Base-by-base conservation (phyloP, 2,797 vertebrate genomes). In the Falco rusticolus region DNA sequence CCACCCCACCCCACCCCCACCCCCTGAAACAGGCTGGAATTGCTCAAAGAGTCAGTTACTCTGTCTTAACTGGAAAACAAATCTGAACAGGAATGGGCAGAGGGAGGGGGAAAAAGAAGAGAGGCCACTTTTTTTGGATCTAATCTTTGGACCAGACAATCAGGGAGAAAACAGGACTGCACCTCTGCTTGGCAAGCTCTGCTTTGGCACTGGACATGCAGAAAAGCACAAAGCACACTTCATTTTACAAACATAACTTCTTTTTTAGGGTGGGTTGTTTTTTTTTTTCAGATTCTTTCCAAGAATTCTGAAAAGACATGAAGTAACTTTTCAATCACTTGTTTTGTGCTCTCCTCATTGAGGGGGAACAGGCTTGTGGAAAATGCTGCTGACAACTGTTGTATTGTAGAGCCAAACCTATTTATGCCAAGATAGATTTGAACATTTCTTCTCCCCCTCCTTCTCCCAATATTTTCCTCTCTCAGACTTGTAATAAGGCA, bases 331-430 rank as follows among this genome's bases (percentile, higher is more conserved):
- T 94, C 77, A 82, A 84, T 86, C 59, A 79, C 78, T 79, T 84
- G 60, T 81, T 96, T 88, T 63, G 34, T 69, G 48, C n/a, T 63
- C n/a, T 47, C 48, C 74, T 93, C 71, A 26, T 29, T 20, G 79
- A 95, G 39, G 29, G 39, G 29, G n/a, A 89, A 84, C 54, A 89
- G 7, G 9, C 75, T 53, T 59, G 51, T 70, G 39, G 91, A 94
- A 88, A 70, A 87, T 29, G 43, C 64, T 84, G 57, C 76, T 94
- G 76, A 84, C 75, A 96, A 94, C 53, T 63, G 45, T 87, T 87
- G 64, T 79, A 71, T 33, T 84, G 81, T 92, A 93, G 81, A 94
- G 84, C 68, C 70, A 92, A 94, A 94, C 65, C 70, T 94, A 53
- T 65, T 84, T 57, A 84, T 25, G 45, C 56, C 90, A 90, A 84